These are phyloP conservation scores for Rhimphoctona megacephalus DNA, from an alignment of 2,888 invertebrate species.

Conservation along the genomic window DNA sequence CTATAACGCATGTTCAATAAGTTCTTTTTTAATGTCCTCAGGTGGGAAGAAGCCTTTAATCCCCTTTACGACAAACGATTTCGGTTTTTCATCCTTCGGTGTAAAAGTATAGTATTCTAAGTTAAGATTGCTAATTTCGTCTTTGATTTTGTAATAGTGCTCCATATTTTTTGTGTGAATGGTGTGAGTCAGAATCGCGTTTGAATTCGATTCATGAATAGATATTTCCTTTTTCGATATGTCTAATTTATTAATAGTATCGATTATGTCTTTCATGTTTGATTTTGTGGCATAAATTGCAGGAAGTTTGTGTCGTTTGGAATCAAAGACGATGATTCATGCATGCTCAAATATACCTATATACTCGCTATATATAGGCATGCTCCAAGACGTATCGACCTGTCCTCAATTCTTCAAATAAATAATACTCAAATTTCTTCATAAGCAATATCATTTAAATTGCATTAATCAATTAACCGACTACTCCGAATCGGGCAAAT, in stretches of 20 bases:
- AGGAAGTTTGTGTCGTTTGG: neutral
- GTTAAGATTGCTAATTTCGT: neutral
- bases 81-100: constrained; percentile 29
- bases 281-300: neutral
- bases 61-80: constrained; percentile 3
- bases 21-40: constrained; percentile 6
- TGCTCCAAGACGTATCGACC: neutral
- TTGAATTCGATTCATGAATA: neutral
- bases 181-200: neutral
- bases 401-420: neutral
- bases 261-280: neutral
- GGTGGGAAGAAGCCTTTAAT: constrained; percentile 27
- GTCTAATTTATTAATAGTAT: neutral
- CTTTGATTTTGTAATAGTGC: neutral
- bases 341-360: neutral
- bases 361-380: neutral
- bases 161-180: neutral
- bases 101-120: constrained; percentile 6
- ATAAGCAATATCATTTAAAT: neutral
- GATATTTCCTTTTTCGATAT: neutral
- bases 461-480: neutral
- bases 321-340: neutral
- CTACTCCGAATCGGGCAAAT: neutral
- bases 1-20: neutral
- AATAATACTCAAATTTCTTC: neutral